phyloP scores from a whole-genome alignment of 2,797 vertebrate genomes.

The Meda fulgida region DNA sequence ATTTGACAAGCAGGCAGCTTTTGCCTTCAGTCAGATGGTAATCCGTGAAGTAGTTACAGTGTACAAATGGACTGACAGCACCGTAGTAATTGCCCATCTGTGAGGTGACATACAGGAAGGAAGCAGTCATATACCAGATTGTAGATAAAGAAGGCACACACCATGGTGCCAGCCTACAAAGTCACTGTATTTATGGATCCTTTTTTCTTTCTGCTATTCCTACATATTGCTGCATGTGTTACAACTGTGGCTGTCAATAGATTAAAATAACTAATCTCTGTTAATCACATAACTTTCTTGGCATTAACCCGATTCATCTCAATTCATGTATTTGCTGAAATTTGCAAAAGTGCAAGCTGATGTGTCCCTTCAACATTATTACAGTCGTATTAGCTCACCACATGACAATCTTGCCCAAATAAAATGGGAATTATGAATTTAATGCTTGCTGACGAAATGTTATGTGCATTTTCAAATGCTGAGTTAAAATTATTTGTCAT shows the following conservation, averaged over 20 bases:
- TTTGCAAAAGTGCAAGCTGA: background rate
- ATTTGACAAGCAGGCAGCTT: conserved; percentile 29
- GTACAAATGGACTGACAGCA: conserved; percentile 63
- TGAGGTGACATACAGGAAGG: conserved; percentile 62
- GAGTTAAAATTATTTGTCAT: conserved; percentile 5
- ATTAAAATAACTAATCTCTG: background rate
- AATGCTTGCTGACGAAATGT: background rate
- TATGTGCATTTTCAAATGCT: background rate
- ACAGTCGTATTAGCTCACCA: background rate
- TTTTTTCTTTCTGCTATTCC: conserved; percentile 67
- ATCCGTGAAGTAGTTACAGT: conserved; percentile 52
- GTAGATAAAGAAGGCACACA: conserved; percentile 61
- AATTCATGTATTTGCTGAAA: background rate
- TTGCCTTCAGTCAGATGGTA: conserved; percentile 55
- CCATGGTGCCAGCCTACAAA: conserved; percentile 58
- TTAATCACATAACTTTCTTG: background rate
- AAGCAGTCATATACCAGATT: conserved; percentile 59
- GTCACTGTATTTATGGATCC: conserved; percentile 56
- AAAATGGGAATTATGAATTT: background rate
- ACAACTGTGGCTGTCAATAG: conserved; percentile 37
- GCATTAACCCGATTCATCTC: background rate
- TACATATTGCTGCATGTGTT: conserved; percentile 50
- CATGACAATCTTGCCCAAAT: background rate
- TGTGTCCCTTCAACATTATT: background rate
- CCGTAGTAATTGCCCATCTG: conserved; percentile 63